Conservation (phyloP, 2,888 invertebrate genomes). For the Antheraea yamamai region DNA sequence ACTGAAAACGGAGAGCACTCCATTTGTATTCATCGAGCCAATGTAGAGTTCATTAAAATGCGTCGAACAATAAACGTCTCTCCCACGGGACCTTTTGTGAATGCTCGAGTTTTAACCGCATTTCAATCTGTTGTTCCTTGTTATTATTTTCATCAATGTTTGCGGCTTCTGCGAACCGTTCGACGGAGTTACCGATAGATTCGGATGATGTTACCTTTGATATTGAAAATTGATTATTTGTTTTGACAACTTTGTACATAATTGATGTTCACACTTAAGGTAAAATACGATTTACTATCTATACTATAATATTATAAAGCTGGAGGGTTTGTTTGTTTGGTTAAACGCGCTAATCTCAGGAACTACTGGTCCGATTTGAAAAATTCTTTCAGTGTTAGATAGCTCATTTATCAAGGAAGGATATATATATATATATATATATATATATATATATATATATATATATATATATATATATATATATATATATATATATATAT, state of each 20-base stretch:
- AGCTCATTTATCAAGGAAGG: too few relatives aligned
- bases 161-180: constrained; percentile 30
- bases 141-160: constrained; percentile 63
- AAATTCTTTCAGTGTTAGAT: too few relatives aligned
- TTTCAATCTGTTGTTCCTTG: constrained; percentile 66
- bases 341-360: too few relatives aligned
- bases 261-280: not conserved
- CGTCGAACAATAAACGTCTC: constrained; percentile 69
- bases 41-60: constrained; percentile 75
- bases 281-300: not conserved
- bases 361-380: too few relatives aligned
- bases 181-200: not conserved
- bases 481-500: too few relatives aligned
- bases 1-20: constrained; percentile 43
- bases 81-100: constrained; percentile 67
- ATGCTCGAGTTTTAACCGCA: constrained; percentile 64
- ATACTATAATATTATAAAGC: too few relatives aligned
- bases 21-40: constrained; percentile 71
- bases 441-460: too few relatives aligned
- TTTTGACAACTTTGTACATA: not conserved
- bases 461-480: too few relatives aligned
- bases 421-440: too few relatives aligned
- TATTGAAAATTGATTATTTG: not conserved
- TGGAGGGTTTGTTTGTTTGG: too few relatives aligned
- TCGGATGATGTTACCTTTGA: not conserved